Conservation (phyloP, 1,140 invertebrate species). For the Venustaconcha ellipsiformis region DNA sequence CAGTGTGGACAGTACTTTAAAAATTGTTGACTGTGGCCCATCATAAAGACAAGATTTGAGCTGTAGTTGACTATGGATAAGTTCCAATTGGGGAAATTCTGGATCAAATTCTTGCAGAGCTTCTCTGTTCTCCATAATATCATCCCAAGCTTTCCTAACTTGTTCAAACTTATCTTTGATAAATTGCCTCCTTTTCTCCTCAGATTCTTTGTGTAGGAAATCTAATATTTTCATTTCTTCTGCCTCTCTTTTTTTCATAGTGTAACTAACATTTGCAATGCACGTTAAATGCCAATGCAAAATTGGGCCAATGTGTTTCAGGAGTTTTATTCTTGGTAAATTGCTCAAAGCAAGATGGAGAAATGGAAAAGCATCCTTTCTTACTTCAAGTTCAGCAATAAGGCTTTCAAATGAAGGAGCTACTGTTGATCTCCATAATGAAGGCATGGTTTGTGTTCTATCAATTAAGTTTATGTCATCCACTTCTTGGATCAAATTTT, state of each 20-base stretch:
- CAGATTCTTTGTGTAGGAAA: not conserved
- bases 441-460: not conserved
- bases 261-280: slow-evolving; percentile 9
- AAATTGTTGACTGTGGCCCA: not conserved
- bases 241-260: slow-evolving; percentile 8
- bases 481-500: slow-evolving; percentile 6
- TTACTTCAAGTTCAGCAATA: not conserved
- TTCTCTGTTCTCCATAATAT: not conserved
- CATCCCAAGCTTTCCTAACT: slow-evolving; percentile 3
- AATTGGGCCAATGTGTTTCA: slow-evolving; percentile 10
- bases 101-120: not conserved
- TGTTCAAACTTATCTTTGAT: slow-evolving; percentile 7
- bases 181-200: not conserved
- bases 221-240: slow-evolving; percentile 6
- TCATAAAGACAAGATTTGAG: not conserved
- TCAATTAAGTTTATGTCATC: not conserved
- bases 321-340: not conserved
- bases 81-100: not conserved
- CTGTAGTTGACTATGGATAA: slow-evolving; percentile 8
- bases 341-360: not conserved
- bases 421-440: slow-evolving; percentile 3
- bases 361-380: not conserved
- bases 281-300: slow-evolving; percentile 17
- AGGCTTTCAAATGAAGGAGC: slow-evolving; percentile 6
- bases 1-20: slow-evolving; percentile 2